These are phyloP conservation scores for Coregonus clupeaformis DNA, from an alignment of 2,113 vertebrate species.

Conservation along the genomic window DNA sequence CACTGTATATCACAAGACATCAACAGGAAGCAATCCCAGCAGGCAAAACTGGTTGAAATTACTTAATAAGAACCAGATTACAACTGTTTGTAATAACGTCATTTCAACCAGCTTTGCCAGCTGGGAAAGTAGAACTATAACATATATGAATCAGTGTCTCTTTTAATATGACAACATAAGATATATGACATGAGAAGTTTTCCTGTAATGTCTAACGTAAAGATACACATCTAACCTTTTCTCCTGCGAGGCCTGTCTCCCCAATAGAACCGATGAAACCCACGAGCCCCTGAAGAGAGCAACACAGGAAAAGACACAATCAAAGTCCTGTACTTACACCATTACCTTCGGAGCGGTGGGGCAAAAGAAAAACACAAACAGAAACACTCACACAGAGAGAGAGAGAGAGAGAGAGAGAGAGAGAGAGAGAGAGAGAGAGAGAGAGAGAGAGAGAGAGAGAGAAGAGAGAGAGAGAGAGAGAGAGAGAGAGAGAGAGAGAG, in stretches of 20 bases:
- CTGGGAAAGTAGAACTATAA: background rate
- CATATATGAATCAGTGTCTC: background rate
- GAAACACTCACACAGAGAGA: background rate
- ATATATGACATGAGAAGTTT: background rate
- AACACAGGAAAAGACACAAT: conserved; percentile 19
- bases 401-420: background rate
- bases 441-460: background rate
- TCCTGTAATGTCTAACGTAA: background rate
- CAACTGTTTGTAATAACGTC: too few relatives aligned
- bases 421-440: background rate
- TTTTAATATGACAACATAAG: background rate
- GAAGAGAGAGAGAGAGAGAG: background rate
- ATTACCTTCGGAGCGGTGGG: conserved; percentile 24
- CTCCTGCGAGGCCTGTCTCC: conserved; percentile 83
- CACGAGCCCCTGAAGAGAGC: conserved; percentile 76
- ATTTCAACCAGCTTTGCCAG: too few relatives aligned
- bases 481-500: too few relatives aligned
- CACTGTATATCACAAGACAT: background rate
- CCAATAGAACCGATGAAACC: conserved; percentile 87
- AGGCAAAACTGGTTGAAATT: conserved; percentile 4
- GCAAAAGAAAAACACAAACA: conserved; percentile 4
- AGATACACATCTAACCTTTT: conserved; percentile 79
- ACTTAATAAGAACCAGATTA: too few relatives aligned
- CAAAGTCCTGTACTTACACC: conserved; percentile 23
- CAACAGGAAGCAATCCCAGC: conserved; percentile 6